Base-by-base conservation (phyloP, 1,140 invertebrate species). In the Plectrocnemia conspersa region DNA sequence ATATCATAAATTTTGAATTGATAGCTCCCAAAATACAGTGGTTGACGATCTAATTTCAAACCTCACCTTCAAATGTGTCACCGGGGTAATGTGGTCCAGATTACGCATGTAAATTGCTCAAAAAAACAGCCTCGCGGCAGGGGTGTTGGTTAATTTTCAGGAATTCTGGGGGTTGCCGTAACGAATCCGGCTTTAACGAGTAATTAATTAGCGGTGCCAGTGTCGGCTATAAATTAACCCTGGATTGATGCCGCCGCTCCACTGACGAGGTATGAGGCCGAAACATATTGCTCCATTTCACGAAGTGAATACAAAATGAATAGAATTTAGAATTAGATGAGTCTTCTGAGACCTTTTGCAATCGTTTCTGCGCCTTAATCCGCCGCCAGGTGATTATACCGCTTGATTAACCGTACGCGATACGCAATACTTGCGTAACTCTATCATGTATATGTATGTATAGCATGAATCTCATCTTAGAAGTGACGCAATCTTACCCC, bases 381-480 rank as follows among this genome's bases (percentile, higher is more conserved):
- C 29, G 24, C 15, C 19, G 29, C 27, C n/a, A 27, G 54, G 53
- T 61, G 59, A 61, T 61, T 61, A 61, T 57, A 50, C 59, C 54
- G 44, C 44, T 61, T 57, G 54, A 61, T 61, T 61, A 57, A 50
- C 48, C n/a, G n/a, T n/a, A n/a, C n/a, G n/a, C n/a, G n/a, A n/a
- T n/a, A n/a, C n/a, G n/a, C n/a, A n/a, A n/a, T n/a, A n/a, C n/a
- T n/a, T n/a, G n/a, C n/a, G n/a, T n/a, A n/a, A n/a, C n/a, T n/a
- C n/a, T n/a, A n/a, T n/a, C n/a, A n/a, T n/a, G n/a, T n/a, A n/a
- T n/a, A n/a, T n/a, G n/a, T n/a, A n/a, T n/a, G n/a, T n/a, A n/a
- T n/a, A n/a, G n/a, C n/a, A n/a, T n/a, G n/a, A n/a, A n/a, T n/a
- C n/a, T n/a, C n/a, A n/a, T n/a, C n/a, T n/a, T n/a, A n/a, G n/a